A percentile compares a stretch with the other conserved stretches of the same genome.
Conservation (phyloP, 2,113 vertebrate species). For the Agapornis roseicollis region DNA sequence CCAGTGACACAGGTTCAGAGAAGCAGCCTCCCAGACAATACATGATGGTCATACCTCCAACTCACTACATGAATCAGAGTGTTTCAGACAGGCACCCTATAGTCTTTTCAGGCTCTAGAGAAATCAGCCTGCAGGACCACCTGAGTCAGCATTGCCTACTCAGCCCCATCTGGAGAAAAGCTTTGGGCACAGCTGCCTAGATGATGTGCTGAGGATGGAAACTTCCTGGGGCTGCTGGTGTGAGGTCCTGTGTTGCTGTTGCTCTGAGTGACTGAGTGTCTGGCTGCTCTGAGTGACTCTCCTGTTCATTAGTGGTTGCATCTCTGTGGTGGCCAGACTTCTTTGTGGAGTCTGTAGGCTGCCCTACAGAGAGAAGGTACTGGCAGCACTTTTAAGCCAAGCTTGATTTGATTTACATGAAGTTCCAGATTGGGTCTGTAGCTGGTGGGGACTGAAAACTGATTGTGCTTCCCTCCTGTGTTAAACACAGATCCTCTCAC, state of each 20-base stretch:
- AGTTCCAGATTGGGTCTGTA: not conserved
- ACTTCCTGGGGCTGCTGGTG: not conserved
- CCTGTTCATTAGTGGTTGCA: not conserved
- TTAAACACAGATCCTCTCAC: not conserved
- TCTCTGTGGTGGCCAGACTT: not conserved
- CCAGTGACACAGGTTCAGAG: not conserved
- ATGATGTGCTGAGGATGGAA: not conserved
- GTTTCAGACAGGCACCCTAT: not conserved
- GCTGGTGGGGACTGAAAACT: not conserved
- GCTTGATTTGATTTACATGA: not conserved
- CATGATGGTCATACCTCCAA: rapidly evolving
- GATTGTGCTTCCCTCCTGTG: not conserved
- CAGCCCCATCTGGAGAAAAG: not conserved
- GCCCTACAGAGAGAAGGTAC: not conserved
- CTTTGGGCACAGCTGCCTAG: not conserved
- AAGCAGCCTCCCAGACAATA: not conserved
- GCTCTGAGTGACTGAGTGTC: not conserved
- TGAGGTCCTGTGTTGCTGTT: not conserved
- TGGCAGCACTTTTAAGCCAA: not conserved
- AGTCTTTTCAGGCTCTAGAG: not conserved
- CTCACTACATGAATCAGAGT: not conserved
- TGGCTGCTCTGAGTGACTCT: not conserved
- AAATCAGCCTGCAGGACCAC: not conserved
- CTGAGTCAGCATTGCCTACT: not conserved
- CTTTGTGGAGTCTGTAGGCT: not conserved